Base-by-base conservation (phyloP, 2,888 invertebrate genomes). In the Agrotis ipsilon region DNA sequence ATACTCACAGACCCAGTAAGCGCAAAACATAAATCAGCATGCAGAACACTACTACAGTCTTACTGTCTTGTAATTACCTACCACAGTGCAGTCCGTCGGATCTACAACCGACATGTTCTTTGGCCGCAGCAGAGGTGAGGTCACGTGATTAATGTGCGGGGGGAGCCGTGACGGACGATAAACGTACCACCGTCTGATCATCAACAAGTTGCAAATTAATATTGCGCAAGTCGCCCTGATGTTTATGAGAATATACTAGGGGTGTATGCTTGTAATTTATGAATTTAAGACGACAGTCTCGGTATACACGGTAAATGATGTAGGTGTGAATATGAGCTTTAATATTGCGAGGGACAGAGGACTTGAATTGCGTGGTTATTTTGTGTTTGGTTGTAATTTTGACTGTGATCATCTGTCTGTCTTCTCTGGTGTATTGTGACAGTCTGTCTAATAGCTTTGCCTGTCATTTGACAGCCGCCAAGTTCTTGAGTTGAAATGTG, bases 121-220 rank as follows among this genome's bases (percentile, higher is more conserved):
- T 91, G 88, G 21, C 63, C 64, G 59, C 80, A 86, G 85, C 79
- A 90, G 88, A 92, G 91, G 91, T 92, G 90, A 93, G 94, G 94
- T 94, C 95, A 94, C 90, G 92, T 95, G 96, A 96, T 94, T 93
- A 95, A 95, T 95, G 93, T 88, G 90, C 77, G 88, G 88, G 91
- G 59, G 90, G 92, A 90, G 85, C 86, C 90, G 87, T 89, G 92
- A 90, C 91, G 89, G 86, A 87, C 92, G 90, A 92, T 94, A 92
- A 93, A 93, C 92, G 91, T 81, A 86, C 85, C 88, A 72, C 74
- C 76, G 89, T 89, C 88, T 89, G 92, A 94, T 94, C 93, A 94
- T 96, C 96, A 96, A 96, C 96, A 96, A 96, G 96, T 95, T 95
- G 96, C 95, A 94, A 96, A 96, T 95, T 95, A 95, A 95, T 95